phyloP scores from a whole-genome alignment of 2,888 invertebrate genomes.

The Zeuzera pyrina region DNA sequence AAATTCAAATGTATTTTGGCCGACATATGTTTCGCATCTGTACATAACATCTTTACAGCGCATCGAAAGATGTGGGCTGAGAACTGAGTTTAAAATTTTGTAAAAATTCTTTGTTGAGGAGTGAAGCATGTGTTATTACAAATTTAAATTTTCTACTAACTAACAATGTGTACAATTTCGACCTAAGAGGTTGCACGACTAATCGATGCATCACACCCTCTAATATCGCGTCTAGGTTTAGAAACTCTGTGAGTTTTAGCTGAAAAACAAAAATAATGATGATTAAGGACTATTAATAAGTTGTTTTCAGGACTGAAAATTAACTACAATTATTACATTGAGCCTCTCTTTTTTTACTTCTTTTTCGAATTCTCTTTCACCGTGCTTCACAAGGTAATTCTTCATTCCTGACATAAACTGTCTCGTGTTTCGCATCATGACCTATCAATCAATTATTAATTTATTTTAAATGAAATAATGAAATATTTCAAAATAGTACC shows the following conservation, averaged over 20 bases:
- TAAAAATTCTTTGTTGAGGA: too few relatives aligned
- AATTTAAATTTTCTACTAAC: too few relatives aligned
- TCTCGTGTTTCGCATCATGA: conserved; percentile 92
- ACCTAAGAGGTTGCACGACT: conserved; percentile 88
- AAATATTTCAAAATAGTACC: neutral
- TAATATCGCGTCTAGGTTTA: conserved; percentile 95
- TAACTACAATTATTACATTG: conserved; percentile 69
- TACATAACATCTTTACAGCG: too few relatives aligned
- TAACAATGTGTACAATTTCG: conserved; percentile 87
- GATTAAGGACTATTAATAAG: neutral
- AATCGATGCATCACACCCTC: conserved; percentile 95
- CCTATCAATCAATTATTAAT: conserved; percentile 33
- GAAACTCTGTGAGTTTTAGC: conserved; percentile 90
- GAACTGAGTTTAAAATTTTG: too few relatives aligned
- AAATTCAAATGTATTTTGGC: too few relatives aligned
- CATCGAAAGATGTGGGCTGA: too few relatives aligned
- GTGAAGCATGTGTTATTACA: too few relatives aligned
- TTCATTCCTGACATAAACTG: conserved; percentile 99
- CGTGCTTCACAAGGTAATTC: conserved; percentile 96
- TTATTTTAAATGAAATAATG: neutral
- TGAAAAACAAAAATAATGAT: conserved; percentile 30
- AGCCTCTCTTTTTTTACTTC: conserved; percentile 90
- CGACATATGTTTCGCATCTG: too few relatives aligned
- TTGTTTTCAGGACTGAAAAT: neutral
- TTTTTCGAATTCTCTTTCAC: conserved; percentile 92